Evolutionary conservation across 1,140 invertebrate species (phyloP).

Genomic region (Adoxophyes honmai): DNA sequence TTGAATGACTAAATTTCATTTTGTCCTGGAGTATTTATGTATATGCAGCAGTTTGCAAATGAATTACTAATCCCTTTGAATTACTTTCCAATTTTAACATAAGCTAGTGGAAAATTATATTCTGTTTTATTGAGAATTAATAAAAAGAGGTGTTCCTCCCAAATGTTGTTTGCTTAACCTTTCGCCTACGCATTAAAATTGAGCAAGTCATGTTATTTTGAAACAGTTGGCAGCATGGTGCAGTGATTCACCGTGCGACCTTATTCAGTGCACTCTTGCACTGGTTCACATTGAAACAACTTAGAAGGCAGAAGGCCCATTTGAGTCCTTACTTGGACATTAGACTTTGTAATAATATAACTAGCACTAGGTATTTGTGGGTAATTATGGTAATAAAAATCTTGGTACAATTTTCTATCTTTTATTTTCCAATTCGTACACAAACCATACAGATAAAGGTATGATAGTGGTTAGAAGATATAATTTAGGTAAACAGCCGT

Average conservation of each 20-base stretch:
- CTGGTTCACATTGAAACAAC: slow-evolving; percentile 3
- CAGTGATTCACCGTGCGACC: slow-evolving; percentile 7
- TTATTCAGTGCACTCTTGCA: background rate
- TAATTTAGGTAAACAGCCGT: no score
- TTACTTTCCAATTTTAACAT: slow-evolving; percentile 61
- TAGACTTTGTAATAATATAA: slow-evolving; percentile 11
- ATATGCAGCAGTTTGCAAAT: slow-evolving; percentile 38
- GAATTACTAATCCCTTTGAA: slow-evolving; percentile 51
- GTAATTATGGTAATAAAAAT: slow-evolving; percentile 12
- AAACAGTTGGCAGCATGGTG: slow-evolving; percentile 39
- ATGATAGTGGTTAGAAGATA: no score
- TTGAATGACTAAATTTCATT: slow-evolving; percentile 42
- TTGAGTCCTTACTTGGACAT: background rate
- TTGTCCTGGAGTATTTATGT: slow-evolving; percentile 19
- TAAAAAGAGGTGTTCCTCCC: slow-evolving; percentile 58
- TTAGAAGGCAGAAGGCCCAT: slow-evolving; percentile 2
- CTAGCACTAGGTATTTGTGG: slow-evolving; percentile 13
- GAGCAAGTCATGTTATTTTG: slow-evolving; percentile 56
- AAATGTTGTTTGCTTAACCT: slow-evolving; percentile 45
- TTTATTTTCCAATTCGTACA: background rate
- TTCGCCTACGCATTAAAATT: slow-evolving; percentile 32
- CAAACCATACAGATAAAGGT: no score
- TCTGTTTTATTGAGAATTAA: slow-evolving; percentile 72
- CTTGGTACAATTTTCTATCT: slow-evolving; percentile 1
- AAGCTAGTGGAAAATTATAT: slow-evolving; percentile 74